Base-by-base conservation (phyloP, 2,797 vertebrate genomes). In the Remorina albescens region DNA sequence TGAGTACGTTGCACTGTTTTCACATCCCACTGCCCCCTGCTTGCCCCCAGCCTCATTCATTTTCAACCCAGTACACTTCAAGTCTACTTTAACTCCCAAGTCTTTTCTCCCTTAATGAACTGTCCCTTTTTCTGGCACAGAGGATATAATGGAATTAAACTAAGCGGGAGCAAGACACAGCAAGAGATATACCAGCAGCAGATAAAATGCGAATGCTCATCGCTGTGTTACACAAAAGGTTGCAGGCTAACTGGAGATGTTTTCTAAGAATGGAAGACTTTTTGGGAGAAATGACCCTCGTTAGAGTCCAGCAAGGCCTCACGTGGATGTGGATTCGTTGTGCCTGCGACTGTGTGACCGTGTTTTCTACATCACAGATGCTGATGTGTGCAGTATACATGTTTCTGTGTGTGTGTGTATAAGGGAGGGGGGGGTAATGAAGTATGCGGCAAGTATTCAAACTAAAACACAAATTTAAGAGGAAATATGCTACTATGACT, bases 171-270 rank as follows among this genome's bases (percentile, higher is more conserved):
- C 21, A 18, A 73, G 60, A 66, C 60, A 64, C 54, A 32, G 57
- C 28, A 12, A 62, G 71, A 80, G 62, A 86, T 79, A 81, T 82
- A 82, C 67, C 81, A 76, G 65, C 71, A 1, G 54, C 44, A 42
- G 47, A 63, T n/a, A 79, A 71, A 88, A 84, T 76, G 68, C 57
- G 67, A 86, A 57, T 6, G 18, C 80, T 84, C 70, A 73, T 84
- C 80, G 62, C 44, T 30, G 72, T 60, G 74, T 81, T 71, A 70
- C 79, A 78, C 54, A 82, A 88, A 88, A 88, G 84, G 78, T 86
- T 90, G 81, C 81, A 82, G 84, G 84, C 78, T 86, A 89, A 90
- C 86, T 71, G 83, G 58, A 70, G 76, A 68, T 68, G 73, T 78
- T 84, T 88, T 49, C 71, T 42, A 46, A 80, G 64, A 61, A 82